Evolutionary conservation across 2,797 vertebrate species (phyloP), one percentile per base, ranked within the genome.

Genomic region (Micrastur ruficollis): DNA sequence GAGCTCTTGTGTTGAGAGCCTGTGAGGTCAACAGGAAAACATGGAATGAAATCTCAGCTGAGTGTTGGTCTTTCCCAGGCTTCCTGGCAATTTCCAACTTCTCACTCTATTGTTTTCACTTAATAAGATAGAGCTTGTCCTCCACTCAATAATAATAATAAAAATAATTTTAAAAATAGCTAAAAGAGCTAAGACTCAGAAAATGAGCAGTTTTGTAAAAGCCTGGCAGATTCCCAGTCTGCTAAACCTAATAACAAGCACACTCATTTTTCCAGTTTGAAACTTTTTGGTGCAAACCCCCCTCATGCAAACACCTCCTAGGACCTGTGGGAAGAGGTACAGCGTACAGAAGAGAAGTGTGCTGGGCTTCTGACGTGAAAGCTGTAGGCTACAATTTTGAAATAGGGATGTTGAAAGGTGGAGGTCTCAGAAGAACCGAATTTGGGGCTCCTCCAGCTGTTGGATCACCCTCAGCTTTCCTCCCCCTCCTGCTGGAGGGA

Each of bases 21-120:
- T 96, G 95, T 96, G 95, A 97, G 94, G 95, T 96, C 96, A 97
- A 93, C 90, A 95, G 93, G 95, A 96, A 96, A 97, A 97, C 90
- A 93, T 79, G 93, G 96, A 92, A 93, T 92, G 89, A 97, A 96
- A 95, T 96, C 93, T 89, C 38, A 2, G 62, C 89, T 53, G 74
- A 92, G 71, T 76, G 86, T 91, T 9, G 1, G 75, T 86, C 86
- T 97, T 97, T 96, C 91, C 92, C 95, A 96, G 94, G 96, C 95
- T 96, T 96, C 95, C 94, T 95, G 84, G 91, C 90, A 71, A 92
- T 96, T 95, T 96, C 91, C 89, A 93, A 38, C 59, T 95, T 92
- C 90, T 90, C 72, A 44, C 73, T 89, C 90, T 81, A 78, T 96
- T 96, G 93, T 92, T 96, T 94, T 90, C 82, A 55, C 78, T 94